A percentile compares a stretch with the other conserved stretches of the same genome.
phyloP scores from a whole-genome alignment of 2,888 invertebrate species.

The Pollenia labialis region DNA sequence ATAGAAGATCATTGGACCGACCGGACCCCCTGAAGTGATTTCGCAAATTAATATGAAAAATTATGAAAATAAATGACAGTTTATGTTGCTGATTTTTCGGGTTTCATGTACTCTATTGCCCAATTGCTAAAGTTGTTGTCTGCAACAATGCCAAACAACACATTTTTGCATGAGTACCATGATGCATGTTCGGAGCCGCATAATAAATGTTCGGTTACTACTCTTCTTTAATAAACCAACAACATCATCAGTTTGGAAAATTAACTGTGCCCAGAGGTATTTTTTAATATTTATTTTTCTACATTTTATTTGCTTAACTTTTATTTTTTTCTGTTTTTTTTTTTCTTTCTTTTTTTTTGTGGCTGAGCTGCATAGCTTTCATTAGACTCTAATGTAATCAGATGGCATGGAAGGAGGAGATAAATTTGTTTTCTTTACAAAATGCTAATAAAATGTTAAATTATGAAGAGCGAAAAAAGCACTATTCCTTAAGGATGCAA shows the following conservation, averaged over 20 bases:
- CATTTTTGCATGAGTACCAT: conserved; percentile 9
- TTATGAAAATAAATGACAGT: conserved; percentile 74
- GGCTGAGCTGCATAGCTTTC: conserved; percentile 52
- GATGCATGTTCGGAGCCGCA: conserved; percentile 20
- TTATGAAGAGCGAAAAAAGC: neutral
- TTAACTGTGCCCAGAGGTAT: conserved; percentile 70
- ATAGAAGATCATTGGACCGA: conserved; percentile 63
- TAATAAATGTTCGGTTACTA: conserved; percentile 51
- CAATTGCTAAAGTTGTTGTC: conserved; percentile 31
- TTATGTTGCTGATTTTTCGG: conserved; percentile 29
- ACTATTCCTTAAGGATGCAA: conserved; percentile 59
- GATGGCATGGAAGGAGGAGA: conserved; percentile 32
- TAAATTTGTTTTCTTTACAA: conserved; percentile 15
- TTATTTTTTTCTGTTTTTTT: neutral
- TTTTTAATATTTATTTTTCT: conserved; percentile 55
- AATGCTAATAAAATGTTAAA: conserved; percentile 42
- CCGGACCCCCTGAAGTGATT: conserved; percentile 70
- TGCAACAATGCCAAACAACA: conserved; percentile 34
- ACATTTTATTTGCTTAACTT: conserved; percentile 32
- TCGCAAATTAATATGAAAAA: conserved; percentile 74
- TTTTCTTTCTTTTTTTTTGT: too few species aligned
- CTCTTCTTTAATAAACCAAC: conserved; percentile 66
- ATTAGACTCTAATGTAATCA: conserved; percentile 70
- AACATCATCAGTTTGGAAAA: conserved; percentile 58
- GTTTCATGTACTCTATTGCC: conserved; percentile 29